These are phyloP conservation scores for Euzophera pinguis DNA, from an alignment of 2,888 invertebrate genomes.

Conservation along the genomic window DNA sequence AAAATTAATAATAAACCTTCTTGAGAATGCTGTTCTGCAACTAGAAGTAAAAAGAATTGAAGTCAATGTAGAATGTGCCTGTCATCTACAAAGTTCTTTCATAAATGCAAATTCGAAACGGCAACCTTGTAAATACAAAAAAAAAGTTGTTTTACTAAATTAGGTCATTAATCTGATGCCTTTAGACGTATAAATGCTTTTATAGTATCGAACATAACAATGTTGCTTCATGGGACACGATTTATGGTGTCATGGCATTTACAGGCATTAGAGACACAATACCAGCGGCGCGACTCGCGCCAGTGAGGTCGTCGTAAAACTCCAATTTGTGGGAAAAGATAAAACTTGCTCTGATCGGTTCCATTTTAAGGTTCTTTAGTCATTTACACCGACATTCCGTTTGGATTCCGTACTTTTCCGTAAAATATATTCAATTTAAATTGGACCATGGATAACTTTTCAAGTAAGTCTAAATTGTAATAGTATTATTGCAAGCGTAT, in stretches of 20 bases:
- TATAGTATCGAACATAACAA: conserved; percentile 36
- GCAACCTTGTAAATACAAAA: neutral
- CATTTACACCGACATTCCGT: neutral
- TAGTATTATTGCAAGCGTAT: too few relatives aligned
- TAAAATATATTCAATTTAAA: too few relatives aligned
- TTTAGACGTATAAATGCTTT: conserved; percentile 34
- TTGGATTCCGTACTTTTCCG: too few relatives aligned
- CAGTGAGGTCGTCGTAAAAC: conserved; percentile 14
- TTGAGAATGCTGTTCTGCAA: too few relatives aligned
- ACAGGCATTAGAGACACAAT: conserved; percentile 43
- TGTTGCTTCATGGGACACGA: conserved; percentile 54
- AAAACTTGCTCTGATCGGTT: conserved; percentile 8
- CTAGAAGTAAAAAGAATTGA: too few relatives aligned
- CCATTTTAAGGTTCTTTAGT: neutral
- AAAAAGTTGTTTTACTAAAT: conserved; percentile 27
- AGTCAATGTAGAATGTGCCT: too few relatives aligned
- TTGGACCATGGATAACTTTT: too few relatives aligned
- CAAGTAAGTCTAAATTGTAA: too few relatives aligned
- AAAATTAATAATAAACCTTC: too few relatives aligned
- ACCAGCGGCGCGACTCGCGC: conserved; percentile 9
- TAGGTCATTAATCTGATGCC: conserved; percentile 62
- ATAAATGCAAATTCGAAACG: too few relatives aligned
- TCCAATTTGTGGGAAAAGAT: conserved; percentile 15
- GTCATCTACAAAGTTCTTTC: too few relatives aligned
- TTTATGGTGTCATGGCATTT: conserved; percentile 71